Evolutionary conservation across 2,797 vertebrate species (phyloP), one percentile per base, ranked within the genome.

Genomic region (Phoeniculus purpureus): DNA sequence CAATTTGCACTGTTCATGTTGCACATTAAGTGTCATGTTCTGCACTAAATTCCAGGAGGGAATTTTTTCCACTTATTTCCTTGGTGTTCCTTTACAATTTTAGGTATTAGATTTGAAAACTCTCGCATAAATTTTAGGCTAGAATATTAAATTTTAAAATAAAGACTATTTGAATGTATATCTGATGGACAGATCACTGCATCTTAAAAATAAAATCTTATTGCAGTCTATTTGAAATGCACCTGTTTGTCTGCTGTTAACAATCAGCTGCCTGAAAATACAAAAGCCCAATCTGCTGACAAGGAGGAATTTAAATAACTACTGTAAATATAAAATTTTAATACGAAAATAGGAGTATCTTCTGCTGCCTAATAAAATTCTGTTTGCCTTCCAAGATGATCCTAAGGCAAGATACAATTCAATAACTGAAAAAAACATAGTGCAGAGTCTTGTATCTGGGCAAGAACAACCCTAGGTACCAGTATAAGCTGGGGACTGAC

Each of bases 231-330:
- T 80, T 94, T 94, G 70, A 89, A 87, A 62, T 60, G 59, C 25
- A 52, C 74, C n/a, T 74, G 9, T 65, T 65, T 85, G 48, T 65
- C 71, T 68, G 45, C 5, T 10, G 32, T 77, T 56, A 43, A 43
- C n/a, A 90, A 18, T 61, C 31, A 87, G 68, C 31, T 54, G 14
- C 20, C 34, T 84, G 60, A 88, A 94, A 95, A 91, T 11, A 84
- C 10, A 76, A 16, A 43, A 81, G 23, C 45, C n/a, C 40, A 34
- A 21, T 8, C 45, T 83, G 15, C 26, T 85, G 10, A 9, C 29
- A 68, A 65, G 10, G 59, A 84, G 13, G 18, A 84, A 60, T 75
- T 78, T 66, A 82, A 84, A 72, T 73, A 72, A 54, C 6, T 78
- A 31, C 11, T 62, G 19, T 32, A 77, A 80, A 62, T 10, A 70